phyloP scores from a whole-genome alignment of 2,888 invertebrate species.

The Phorcus lineatus region DNA sequence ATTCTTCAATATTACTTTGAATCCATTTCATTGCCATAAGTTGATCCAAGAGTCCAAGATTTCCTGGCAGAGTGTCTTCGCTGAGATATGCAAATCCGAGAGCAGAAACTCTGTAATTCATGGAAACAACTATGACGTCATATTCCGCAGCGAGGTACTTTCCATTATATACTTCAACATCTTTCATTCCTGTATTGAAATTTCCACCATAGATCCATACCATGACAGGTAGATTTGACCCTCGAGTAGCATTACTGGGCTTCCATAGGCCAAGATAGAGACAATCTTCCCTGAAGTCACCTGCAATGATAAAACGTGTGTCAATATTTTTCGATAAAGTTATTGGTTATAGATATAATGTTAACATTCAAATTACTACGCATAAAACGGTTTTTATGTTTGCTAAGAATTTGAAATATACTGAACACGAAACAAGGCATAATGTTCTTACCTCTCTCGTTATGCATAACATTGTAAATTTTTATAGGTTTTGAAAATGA shows the following conservation, averaged over 20 bases:
- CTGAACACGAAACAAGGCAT: too few species aligned
- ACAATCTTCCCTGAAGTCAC: conserved; percentile 81
- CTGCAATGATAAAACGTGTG: too few species aligned
- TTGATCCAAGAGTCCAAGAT: conserved; percentile 95
- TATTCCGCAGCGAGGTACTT: conserved; percentile 88
- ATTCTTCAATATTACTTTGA: conserved; percentile 85
- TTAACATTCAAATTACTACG: too few species aligned
- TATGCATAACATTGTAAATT: too few species aligned
- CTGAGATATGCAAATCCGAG: conserved; percentile 94
- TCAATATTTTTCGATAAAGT: too few species aligned
- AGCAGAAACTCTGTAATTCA: conserved; percentile 92
- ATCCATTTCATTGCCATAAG: conserved; percentile 94
- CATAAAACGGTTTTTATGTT: too few species aligned
- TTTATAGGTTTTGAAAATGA: too few species aligned
- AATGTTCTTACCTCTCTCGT: too few species aligned
- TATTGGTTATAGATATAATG: too few species aligned
- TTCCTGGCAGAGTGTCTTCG: conserved; percentile 86
- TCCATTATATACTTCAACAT: conserved; percentile 77
- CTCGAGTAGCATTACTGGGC: background rate
- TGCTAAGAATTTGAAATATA: too few species aligned
- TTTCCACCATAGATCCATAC: conserved; percentile 96
- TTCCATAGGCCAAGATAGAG: background rate
- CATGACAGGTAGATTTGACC: conserved; percentile 81
- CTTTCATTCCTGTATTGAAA: conserved; percentile 93
- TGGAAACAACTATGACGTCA: conserved; percentile 94